phyloP scores from a whole-genome alignment of 2,888 invertebrate genomes.

The Rhagium mordax region DNA sequence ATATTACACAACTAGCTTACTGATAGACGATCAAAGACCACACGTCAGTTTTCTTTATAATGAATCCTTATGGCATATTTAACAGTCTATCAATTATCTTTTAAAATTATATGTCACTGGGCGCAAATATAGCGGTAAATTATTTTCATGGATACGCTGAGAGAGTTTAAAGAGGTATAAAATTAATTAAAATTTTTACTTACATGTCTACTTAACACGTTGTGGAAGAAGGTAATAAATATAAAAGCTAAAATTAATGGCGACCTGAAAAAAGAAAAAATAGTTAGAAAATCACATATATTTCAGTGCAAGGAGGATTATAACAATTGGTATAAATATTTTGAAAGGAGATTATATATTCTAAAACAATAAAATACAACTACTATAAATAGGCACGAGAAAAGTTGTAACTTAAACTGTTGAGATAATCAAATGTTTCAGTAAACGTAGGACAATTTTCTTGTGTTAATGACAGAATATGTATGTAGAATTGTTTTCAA shows the following conservation, averaged over 20 bases:
- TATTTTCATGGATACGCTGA: not conserved
- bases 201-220: slow-evolving; percentile 75
- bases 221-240: slow-evolving; percentile 72
- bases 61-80: not conserved
- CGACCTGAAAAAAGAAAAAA: slow-evolving; percentile 73
- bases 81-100: not conserved
- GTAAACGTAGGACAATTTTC: too few species aligned
- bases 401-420: too few species aligned
- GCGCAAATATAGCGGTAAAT: slow-evolving; percentile 11
- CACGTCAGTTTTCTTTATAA: not conserved
- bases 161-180: slow-evolving; percentile 8
- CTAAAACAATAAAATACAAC: too few species aligned
- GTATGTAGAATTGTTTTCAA: too few species aligned
- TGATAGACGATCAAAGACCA: not conserved
- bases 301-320: not conserved
- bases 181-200: slow-evolving; percentile 66
- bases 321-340: too few species aligned
- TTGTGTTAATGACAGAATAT: too few species aligned
- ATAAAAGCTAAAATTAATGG: slow-evolving; percentile 75
- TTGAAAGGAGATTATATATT: too few species aligned
- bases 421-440: too few species aligned
- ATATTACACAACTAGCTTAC: not conserved
- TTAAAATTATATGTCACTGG: not conserved
- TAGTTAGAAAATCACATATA: slow-evolving; percentile 36
- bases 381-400: too few species aligned